Evolutionary conservation across 2,888 invertebrate genomes (phyloP), one percentile per base, ranked within the genome.

Genomic region (Nomada fucata): DNA sequence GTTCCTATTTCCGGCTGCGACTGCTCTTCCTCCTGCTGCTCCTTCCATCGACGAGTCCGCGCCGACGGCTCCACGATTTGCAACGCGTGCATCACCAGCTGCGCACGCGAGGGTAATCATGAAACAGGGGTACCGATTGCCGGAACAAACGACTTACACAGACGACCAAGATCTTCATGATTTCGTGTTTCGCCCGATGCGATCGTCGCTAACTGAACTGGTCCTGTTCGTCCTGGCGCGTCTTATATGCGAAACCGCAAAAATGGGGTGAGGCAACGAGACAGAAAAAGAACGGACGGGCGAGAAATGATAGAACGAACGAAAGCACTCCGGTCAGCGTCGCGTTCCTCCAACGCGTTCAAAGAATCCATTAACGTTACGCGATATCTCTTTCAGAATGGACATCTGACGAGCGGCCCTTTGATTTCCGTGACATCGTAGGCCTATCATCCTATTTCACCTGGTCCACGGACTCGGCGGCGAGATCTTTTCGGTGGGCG

Each of bases 281-380:
- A 26, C 53, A 20, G 60, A 36, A 60, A n/a, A 36, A 26, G 47
- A 2, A 26, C 13, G 4, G 15, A 29, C 11, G n/a, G 3, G 18
- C 26, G 11, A 47, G 47, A 3, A 13, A 47, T 47, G 13, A 15
- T 11, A 47, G 47, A 13, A 11, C 13, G 47, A 15, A 15, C 13
- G 29, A 60, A n/a, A 60, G 18, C 29, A 44, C 42, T 59, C 42
- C 59, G 20, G 55, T n/a, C 50, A 20, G 50, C 63, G 57, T 53
- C 42, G 47, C 3, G 23, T 52, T 18, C 67, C 83, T 60, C 44
- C 68, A 20, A 29, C 13, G 59, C 18, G 47, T 80, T 75, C 83
- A 87, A 86, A 82, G 80, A 83, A 87, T 87, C 92, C 92, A 92
- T 92, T 92, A 92, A 81, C 63, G 90, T 81, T 69, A 91, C 70